Conservation (phyloP, 1,140 invertebrate genomes). For the Brachionus rotundiformis region DNA sequence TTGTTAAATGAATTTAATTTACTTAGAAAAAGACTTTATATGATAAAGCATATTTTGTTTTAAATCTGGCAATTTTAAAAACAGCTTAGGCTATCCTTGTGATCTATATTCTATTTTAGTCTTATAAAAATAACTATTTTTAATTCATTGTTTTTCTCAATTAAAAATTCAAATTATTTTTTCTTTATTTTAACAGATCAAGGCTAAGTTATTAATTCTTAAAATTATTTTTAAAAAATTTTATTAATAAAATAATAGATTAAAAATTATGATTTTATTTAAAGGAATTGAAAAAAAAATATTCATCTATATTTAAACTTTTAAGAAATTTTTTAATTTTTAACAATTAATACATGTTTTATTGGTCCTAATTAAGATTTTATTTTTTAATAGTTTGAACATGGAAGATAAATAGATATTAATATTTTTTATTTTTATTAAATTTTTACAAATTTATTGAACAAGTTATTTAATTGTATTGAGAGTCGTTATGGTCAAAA, state of each 20-base stretch:
- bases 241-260: too few species aligned
- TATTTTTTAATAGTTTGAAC: too few species aligned
- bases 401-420: too few species aligned
- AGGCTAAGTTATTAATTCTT: constrained; percentile 5
- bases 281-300: too few species aligned
- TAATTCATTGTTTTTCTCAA: not conserved
- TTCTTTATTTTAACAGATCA: constrained; percentile 8
- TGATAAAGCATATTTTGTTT: not conserved
- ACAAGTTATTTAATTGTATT: too few species aligned
- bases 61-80: constrained; percentile 15
- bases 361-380: too few species aligned
- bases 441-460: too few species aligned
- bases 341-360: too few species aligned
- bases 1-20: not conserved
- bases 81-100: not conserved
- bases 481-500: not conserved
- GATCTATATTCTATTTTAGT: not conserved
- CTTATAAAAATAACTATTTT: not conserved
- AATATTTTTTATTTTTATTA: too few species aligned
- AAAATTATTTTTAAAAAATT: constrained; percentile 3
- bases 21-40: not conserved
- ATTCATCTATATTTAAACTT: too few species aligned
- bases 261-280: not conserved
- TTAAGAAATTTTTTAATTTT: too few species aligned
- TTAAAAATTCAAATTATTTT: not conserved